Evolutionary conservation across 1,140 invertebrate species (phyloP).

Genomic region (Bombus waltoni): DNA sequence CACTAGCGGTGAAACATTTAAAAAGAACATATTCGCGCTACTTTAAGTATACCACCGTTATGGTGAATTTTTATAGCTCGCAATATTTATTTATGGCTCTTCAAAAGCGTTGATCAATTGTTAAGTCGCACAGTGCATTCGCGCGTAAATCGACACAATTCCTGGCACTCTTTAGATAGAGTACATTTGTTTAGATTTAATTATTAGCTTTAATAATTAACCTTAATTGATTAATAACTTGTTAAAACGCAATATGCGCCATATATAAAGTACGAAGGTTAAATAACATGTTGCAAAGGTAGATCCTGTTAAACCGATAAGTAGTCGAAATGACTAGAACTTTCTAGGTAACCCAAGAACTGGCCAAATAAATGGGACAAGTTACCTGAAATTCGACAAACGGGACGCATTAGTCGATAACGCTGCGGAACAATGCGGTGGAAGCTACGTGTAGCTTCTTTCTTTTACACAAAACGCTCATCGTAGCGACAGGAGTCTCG

Average conservation of each 20-base stretch:
- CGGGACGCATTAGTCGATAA: constrained; percentile 23
- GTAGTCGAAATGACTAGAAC: not conserved
- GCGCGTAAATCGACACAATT: too few relatives aligned
- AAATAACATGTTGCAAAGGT: too few relatives aligned
- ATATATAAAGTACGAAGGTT: too few relatives aligned
- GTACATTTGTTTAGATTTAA: too few relatives aligned
- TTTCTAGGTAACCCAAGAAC: not conserved
- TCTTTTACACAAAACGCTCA: not conserved
- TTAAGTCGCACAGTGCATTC: too few relatives aligned
- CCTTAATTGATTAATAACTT: too few relatives aligned
- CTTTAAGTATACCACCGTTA: not conserved
- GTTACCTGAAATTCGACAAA: not conserved
- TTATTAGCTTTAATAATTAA: too few relatives aligned
- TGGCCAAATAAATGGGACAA: not conserved
- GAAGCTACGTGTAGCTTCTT: not conserved
- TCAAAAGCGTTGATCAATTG: not conserved
- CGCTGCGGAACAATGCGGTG: constrained; percentile 32
- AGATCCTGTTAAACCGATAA: not conserved
- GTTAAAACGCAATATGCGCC: too few relatives aligned
- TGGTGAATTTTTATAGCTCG: too few relatives aligned
- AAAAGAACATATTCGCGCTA: not conserved
- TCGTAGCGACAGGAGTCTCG: not conserved
- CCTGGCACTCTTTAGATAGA: too few relatives aligned
- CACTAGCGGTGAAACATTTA: not conserved
- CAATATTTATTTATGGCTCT: too few relatives aligned